Evolutionary conservation across 2,113 vertebrate genomes (phyloP).

Genomic region (Blennius ocellaris): DNA sequence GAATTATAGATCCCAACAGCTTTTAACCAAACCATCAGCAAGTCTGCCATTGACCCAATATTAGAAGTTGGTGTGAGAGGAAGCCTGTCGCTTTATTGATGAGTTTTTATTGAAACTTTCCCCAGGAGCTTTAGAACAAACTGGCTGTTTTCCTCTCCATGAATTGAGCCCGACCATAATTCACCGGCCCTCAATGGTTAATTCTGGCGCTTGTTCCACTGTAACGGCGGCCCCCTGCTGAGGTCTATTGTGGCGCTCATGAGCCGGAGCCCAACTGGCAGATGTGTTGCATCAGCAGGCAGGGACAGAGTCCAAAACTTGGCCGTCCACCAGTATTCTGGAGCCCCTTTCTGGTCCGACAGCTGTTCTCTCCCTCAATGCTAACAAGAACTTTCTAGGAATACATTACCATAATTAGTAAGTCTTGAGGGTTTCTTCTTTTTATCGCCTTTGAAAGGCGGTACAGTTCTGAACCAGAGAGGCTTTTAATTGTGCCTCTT

Average conservation of each 20-base stretch:
- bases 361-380: constrained; percentile 34
- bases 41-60: too few relatives aligned
- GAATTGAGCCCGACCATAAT: not conserved
- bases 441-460: constrained; percentile 4
- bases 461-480: not conserved
- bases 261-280: constrained; percentile 17
- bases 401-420: constrained; percentile 43
- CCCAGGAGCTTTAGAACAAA: too few relatives aligned
- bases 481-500: constrained; percentile 2
- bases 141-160: not conserved
- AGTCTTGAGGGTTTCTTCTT: constrained; percentile 3
- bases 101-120: too few relatives aligned
- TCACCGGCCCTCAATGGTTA: constrained; percentile 1
- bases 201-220: constrained; percentile 15
- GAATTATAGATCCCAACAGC: too few relatives aligned
- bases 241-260: constrained; percentile 11
- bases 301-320: constrained; percentile 41
- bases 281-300: constrained; percentile 48
- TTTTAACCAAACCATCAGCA: too few relatives aligned
- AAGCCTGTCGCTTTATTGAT: too few relatives aligned
- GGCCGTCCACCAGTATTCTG: constrained; percentile 33
- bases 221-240: not conserved
- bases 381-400: constrained; percentile 54
- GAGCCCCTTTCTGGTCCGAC: constrained; percentile 2
- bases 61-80: too few relatives aligned